Evolutionary conservation across 2,113 vertebrate species (phyloP).

Genomic region (Nesospiza acunhae): DNA sequence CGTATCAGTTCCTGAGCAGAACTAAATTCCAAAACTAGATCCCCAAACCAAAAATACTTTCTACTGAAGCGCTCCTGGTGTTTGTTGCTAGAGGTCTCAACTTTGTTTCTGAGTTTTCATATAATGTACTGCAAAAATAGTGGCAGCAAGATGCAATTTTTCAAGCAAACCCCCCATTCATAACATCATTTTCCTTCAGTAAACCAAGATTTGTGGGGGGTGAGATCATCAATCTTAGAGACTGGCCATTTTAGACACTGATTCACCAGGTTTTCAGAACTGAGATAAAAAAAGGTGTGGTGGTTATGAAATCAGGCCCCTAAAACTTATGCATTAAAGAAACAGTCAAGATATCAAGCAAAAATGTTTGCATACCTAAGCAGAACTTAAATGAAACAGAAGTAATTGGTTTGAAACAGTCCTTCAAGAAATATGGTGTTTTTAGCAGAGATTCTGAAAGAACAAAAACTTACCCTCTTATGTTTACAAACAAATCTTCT

Average conservation of each 20-base stretch:
- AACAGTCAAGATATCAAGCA: neutral
- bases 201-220: neutral
- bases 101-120: neutral
- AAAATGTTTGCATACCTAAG: neutral
- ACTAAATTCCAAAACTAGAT: neutral
- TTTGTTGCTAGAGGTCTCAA: neutral
- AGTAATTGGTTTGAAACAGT: neutral
- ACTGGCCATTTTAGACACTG: neutral
- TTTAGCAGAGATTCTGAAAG: neutral
- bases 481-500: constrained; percentile 97
- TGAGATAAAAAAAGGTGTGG: neutral
- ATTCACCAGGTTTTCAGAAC: neutral
- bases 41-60: neutral
- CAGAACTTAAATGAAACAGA: neutral
- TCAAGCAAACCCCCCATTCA: neutral
- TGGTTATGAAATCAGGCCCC: neutral
- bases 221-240: neutral
- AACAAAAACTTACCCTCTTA: constrained; percentile 84
- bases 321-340: neutral
- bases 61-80: neutral
- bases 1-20: neutral
- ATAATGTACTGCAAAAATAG: neutral
- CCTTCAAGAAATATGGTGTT: neutral
- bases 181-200: neutral
- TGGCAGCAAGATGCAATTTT: neutral